Base-by-base conservation (phyloP, 2,113 vertebrate genomes). In the Misgurnus anguillicaudatus region DNA sequence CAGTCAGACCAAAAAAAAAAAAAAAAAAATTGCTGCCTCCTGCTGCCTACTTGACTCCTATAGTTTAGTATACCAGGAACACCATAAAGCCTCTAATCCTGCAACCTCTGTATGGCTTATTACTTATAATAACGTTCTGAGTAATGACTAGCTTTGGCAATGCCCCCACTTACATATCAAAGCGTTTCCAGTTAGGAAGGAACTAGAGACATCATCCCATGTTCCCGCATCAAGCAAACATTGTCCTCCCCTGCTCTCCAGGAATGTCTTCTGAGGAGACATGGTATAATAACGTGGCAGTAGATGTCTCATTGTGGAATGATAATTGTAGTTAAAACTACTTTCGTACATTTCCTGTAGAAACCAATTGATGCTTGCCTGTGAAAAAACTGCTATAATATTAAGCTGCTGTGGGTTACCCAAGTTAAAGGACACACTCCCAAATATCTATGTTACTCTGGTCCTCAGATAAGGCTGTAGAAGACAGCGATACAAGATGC, bases 131-230 rank as follows among this genome's bases (percentile, higher is more conserved):
- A 65, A 65, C 24, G 68, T 16, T 55, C 38, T 41, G 69, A 57
- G 60, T 80, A 82, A 78, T 81, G 71, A 80, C 41, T 36, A 57
- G 63, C 80, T 41, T 72, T 80, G 78, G 41, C 70, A 57, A 31
- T 4, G 19, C 14, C 48, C 71, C 60, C 78, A 48, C 60, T 79
- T 17, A 31, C 7, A 31, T 74, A 74, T 82, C 62, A 75, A 77
- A 80, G 81, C 39, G 10, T 79, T 51, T 62, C 42, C 31, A 24
- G 24, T 65, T 38, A 64, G 82, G 63, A 65, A 63, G 82, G 75
- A 76, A 78, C 63, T 45, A 21, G 31, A 61, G 61, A 21, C 80
- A 83, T 80, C 53, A 66, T 80, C 66, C 48, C 60, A 70, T 68
- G 60, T 72, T 80, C 68, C 65, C 73, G 63, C 72, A 80, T 19